Conservation (phyloP, 2,113 vertebrate genomes). For the Crotalus helleri region DNA sequence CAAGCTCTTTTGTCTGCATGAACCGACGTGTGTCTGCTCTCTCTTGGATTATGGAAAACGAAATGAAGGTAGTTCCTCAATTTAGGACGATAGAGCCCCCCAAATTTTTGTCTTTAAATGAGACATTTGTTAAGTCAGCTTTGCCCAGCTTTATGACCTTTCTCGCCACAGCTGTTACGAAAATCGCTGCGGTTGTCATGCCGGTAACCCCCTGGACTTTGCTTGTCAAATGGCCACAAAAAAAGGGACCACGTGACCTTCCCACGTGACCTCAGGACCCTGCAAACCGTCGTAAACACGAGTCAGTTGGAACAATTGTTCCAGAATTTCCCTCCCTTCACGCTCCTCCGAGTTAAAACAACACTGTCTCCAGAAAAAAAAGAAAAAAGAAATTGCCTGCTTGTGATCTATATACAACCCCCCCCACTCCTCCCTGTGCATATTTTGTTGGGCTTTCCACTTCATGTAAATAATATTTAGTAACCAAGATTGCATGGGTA, state of each 20-base stretch:
- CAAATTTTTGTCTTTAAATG: not conserved
- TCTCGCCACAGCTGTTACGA: too few relatives aligned
- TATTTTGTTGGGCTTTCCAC: not conserved
- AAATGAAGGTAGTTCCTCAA: not conserved
- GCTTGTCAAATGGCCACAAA: not conserved
- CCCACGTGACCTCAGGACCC: too few relatives aligned
- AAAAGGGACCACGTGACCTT: not conserved
- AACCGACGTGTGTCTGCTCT: not conserved
- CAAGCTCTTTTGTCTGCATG: too few relatives aligned
- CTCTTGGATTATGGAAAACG: not conserved
- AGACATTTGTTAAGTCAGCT: too few relatives aligned
- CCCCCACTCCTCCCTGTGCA: too few relatives aligned
- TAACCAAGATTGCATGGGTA: not conserved
- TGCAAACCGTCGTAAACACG: too few relatives aligned
- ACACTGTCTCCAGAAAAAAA: not conserved
- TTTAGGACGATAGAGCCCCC: not conserved
- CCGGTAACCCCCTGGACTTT: not conserved
- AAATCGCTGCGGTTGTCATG: too few relatives aligned
- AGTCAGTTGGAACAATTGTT: not conserved
- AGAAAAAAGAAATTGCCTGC: not conserved
- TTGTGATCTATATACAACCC: too few relatives aligned
- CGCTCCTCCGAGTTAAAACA: not conserved
- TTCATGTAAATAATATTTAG: not conserved
- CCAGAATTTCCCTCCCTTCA: not conserved
- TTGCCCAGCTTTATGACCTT: too few relatives aligned